Base-by-base conservation (phyloP, 2,113 vertebrate species). In the Xiphias gladius region DNA sequence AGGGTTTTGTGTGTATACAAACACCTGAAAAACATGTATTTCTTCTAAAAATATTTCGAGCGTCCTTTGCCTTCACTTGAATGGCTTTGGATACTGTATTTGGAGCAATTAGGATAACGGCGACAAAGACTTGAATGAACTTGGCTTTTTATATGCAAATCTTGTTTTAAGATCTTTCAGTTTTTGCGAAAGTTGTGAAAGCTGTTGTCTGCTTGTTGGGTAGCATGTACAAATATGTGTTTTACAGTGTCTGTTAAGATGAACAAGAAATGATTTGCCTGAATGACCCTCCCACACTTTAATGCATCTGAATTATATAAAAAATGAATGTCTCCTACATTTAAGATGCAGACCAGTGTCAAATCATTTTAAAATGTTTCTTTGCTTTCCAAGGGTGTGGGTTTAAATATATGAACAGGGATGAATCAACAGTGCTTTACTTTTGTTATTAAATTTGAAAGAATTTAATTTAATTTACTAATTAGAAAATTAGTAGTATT, bases 31-130 rank as follows among this genome's bases (percentile, higher is more conserved):
- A 72, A 52, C 7, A 41, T 20, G n/a, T 19, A 26, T 57, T 62
- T 35, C 37, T 32, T 74, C 63, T 58, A 54, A 65, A 75, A 71
- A 76, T 61, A 66, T 19, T 26, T 12, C 57, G 43, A 46, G 17
- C 5, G 0, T 32, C 55, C 30, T 68, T 64, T 58, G 55, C 4
- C 41, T 65, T 58, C 55, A 57, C 54, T 72, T 63, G 22, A 37
- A 4, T 7, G 39, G 13, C 5, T 67, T 2, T 35, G 35, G 35
- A 20, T 37, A 6, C 6, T 26, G 35, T 30, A 17, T 68, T 35
- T 28, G 26, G 69, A 24, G 17, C 28, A 3, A 19, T 46, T 4
- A 46, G 6, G 22, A 43, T 32, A 32, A 76, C 14, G 30, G n/a
- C 12, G 70, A 61, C 50, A 37, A 37, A 26, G 28, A 37, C 30